A percentile compares a stretch with the other conserved stretches of the same genome.
These are phyloP conservation scores for Pollenia griseotomentosa DNA, from an alignment of 2,888 invertebrate genomes.

Conservation along the genomic window DNA sequence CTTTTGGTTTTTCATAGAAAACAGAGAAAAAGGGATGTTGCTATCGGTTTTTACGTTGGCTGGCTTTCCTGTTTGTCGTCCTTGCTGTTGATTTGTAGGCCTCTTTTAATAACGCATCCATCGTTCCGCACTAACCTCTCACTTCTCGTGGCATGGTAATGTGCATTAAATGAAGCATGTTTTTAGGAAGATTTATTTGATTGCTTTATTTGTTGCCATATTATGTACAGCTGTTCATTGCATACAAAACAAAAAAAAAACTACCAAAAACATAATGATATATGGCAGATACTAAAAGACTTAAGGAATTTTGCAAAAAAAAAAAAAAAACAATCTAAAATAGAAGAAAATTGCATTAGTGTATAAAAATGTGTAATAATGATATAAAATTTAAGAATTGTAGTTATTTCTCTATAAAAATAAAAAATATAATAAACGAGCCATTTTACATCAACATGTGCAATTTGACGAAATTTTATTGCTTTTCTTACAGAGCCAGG, in stretches of 20 bases:
- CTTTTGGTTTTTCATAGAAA: background rate
- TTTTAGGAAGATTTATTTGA: slow-evolving; percentile 82
- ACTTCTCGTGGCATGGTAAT: slow-evolving; percentile 77
- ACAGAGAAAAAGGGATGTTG: slow-evolving; percentile 22
- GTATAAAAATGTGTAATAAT: background rate
- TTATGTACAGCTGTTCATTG: slow-evolving; percentile 70
- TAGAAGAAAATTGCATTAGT: slow-evolving; percentile 16
- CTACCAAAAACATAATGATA: slow-evolving; percentile 47
- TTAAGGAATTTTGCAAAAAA: slow-evolving; percentile 4
- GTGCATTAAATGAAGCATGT: slow-evolving; percentile 83
- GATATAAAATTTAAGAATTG: background rate
- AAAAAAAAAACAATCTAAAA: background rate
- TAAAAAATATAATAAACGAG: no score
- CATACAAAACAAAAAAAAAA: background rate
- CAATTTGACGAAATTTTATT: no score
- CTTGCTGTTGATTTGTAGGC: slow-evolving; percentile 69
- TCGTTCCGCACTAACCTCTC: slow-evolving; percentile 3
- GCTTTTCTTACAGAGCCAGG: no score
- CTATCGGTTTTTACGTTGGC: slow-evolving; percentile 11
- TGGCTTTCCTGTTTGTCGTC: background rate
- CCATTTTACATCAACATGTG: no score
- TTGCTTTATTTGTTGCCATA: slow-evolving; percentile 79
- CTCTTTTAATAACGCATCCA: slow-evolving; percentile 67
- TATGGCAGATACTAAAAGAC: slow-evolving; percentile 37
- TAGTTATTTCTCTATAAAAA: background rate